These are phyloP conservation scores for Dryadula phaetusa DNA, from an alignment of 2,888 invertebrate species.

Conservation along the genomic window DNA sequence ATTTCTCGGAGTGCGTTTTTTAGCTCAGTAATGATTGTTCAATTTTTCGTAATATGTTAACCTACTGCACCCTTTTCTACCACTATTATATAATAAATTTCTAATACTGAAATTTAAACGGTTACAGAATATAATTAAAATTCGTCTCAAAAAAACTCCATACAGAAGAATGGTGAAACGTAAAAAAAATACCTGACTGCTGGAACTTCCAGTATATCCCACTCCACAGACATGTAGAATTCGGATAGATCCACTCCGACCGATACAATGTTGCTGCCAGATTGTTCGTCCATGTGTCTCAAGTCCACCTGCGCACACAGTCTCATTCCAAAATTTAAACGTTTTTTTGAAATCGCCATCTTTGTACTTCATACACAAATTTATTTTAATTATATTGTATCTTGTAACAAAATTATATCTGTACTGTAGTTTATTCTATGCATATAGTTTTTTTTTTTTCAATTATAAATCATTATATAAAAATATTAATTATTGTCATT, in stretches of 20 bases:
- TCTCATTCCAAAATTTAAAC: constrained; percentile 49
- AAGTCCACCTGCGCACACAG: constrained; percentile 90
- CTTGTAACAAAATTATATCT: neutral
- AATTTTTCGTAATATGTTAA: too few species aligned
- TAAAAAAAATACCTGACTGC: constrained; percentile 89
- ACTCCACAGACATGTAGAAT: constrained; percentile 99
- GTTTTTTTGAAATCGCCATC: constrained; percentile 9
- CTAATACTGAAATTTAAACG: too few species aligned
- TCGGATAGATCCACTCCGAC: constrained; percentile 98
- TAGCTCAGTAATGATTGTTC: too few species aligned
- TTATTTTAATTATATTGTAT: neutral
- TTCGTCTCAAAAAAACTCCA: too few species aligned
- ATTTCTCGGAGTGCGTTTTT: too few species aligned
- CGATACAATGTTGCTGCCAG: constrained; percentile 94
- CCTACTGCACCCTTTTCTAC: too few species aligned
- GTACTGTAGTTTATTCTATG: neutral
- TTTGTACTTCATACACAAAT: neutral
- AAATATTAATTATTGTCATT: neutral
- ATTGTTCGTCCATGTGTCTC: constrained; percentile 95
- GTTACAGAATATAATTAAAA: too few species aligned
- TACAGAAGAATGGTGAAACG: neutral
- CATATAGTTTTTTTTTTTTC: neutral
- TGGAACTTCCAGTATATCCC: constrained; percentile 99
- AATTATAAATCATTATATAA: neutral
- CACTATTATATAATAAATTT: too few species aligned